Evolutionary conservation across 2,113 vertebrate genomes (phyloP), one percentile per base, ranked within the genome.

Genomic region (Andinoacara biseriatus): DNA sequence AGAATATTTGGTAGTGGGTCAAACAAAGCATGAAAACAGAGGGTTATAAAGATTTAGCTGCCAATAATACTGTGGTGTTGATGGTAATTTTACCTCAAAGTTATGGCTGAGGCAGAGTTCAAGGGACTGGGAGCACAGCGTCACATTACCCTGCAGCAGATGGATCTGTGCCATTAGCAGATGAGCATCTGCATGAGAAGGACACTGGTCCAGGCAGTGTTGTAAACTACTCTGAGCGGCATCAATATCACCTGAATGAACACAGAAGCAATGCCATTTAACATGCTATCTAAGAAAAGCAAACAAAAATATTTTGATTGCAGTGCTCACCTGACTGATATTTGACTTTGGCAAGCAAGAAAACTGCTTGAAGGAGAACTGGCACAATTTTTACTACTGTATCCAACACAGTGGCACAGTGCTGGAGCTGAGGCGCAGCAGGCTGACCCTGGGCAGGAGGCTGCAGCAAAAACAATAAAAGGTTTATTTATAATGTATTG

Each of bases 161-260:
- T 97, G 96, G 60, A 99, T 97, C 90, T 99, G 98, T 31, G 98
- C 97, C 97, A 99, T 97, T 15, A 99, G 93, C 77, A 99, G 96
- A 86, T 98, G 97, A 69, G 97, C 96, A 49, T 99, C 98, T 14
- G 97, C 96, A 17, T 97, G 96, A 38, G 97, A 97, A 9, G 98
- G 97, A 90, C 92, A 96, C 85, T 95, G 97, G 77, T 98, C 97
- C 61, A 99, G 92, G 90, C 97, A 99, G 26, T 95, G 97, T 46
- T 92, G 95, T 7, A 99, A 92, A 78, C 95, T 96, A 86, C 91
- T 97, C 62, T 96, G 95, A 33, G 98, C 97, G 38, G 96, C 96
- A 58, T 97, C 97, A 31, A 88, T 90, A 59, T 99, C 96, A 62
- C 90, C 93, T 90, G 63, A 85, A 79, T 5, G 6, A 62, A 74